Evolutionary conservation across 2,113 vertebrate genomes (phyloP).

Genomic region (Hyperopisus bebe): DNA sequence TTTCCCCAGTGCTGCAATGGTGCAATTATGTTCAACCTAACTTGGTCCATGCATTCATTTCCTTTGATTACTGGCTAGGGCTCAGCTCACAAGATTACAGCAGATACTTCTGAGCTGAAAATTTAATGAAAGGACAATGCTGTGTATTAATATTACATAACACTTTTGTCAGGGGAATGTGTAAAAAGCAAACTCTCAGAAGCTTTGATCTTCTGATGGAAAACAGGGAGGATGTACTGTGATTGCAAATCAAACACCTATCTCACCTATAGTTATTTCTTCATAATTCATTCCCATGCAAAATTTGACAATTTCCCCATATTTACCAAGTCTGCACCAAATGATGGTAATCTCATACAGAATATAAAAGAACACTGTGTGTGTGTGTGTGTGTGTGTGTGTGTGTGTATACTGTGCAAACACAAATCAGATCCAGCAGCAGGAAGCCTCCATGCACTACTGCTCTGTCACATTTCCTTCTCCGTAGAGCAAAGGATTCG

Average conservation of each 20-base stretch:
- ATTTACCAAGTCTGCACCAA: neutral
- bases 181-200: neutral
- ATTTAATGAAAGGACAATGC: neutral
- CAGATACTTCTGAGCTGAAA: neutral
- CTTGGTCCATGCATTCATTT: neutral
- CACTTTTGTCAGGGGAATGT: neutral
- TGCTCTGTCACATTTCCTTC: neutral
- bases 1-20: neutral
- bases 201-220: conserved; percentile 1
- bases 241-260: neutral
- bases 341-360: neutral
- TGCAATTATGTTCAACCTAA: neutral
- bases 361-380: neutral
- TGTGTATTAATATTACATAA: conserved; percentile 2
- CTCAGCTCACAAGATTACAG: neutral
- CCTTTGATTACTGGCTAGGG: neutral
- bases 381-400: neutral
- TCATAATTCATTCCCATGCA: neutral
- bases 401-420: neutral
- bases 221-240: neutral
- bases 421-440: neutral
- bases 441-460: neutral
- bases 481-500: neutral
- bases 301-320: neutral
- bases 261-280: neutral